Evolutionary conservation across 2,113 vertebrate genomes (phyloP).

Genomic region (Tyto alba): DNA sequence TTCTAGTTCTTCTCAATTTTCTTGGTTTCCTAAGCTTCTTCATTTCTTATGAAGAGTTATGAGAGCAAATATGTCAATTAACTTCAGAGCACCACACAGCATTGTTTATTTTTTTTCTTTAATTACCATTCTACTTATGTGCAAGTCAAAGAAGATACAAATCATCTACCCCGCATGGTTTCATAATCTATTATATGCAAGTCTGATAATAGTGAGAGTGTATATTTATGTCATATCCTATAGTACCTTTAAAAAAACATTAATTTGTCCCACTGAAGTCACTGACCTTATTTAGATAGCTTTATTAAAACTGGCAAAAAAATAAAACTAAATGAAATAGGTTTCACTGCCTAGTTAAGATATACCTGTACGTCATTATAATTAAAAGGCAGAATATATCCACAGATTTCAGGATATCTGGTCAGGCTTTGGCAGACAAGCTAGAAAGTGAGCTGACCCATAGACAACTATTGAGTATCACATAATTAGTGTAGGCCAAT

Average conservation of each 20-base stretch:
- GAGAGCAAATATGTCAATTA: slow-evolving; percentile 9
- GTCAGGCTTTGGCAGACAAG: neutral
- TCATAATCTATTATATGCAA: neutral
- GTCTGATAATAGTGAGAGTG: neutral
- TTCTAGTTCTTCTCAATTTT: slow-evolving; percentile 69
- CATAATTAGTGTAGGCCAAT: neutral
- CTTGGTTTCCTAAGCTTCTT: slow-evolving; percentile 73
- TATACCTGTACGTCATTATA: neutral
- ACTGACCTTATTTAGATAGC: neutral
- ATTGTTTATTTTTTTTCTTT: neutral
- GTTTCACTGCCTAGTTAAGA: neutral
- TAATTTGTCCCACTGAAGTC: neutral
- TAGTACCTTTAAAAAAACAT: neutral
- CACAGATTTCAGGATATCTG: neutral
- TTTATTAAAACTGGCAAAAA: neutral
- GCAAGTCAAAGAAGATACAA: neutral
- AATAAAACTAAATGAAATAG: neutral
- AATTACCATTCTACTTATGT: neutral
- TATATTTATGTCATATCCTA: neutral
- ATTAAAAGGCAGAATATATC: neutral
- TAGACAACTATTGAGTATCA: neutral
- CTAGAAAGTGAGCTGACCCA: neutral
- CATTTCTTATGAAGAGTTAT: slow-evolving; percentile 64
- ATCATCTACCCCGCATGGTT: neutral
- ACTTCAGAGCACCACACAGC: neutral